These are phyloP conservation scores for Zaprionus tsacasi DNA, from an alignment of 1,140 invertebrate genomes.

Conservation along the genomic window DNA sequence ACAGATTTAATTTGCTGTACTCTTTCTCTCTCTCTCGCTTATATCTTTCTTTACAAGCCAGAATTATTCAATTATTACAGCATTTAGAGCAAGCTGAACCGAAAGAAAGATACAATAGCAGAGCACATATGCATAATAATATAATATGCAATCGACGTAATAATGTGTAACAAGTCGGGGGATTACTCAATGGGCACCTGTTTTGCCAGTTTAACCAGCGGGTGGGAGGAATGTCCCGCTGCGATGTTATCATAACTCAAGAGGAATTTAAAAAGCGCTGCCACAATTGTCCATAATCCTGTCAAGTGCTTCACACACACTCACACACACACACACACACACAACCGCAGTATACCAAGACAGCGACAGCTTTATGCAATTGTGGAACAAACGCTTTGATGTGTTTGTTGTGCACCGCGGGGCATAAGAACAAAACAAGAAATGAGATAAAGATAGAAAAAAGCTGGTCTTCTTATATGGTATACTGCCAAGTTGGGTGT, in stretches of 20 bases:
- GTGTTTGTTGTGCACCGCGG: slow-evolving; percentile 37
- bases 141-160: background rate
- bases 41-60: no score
- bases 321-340: background rate
- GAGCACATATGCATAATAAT: background rate
- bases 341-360: background rate
- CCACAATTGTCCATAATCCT: slow-evolving; percentile 2
- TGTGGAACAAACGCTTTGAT: slow-evolving; percentile 43
- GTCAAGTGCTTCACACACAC: slow-evolving; percentile 19
- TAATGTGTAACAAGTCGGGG: slow-evolving; percentile 7
- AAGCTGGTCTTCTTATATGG: background rate
- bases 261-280: background rate
- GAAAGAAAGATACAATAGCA: background rate
- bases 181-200: slow-evolving; percentile 10
- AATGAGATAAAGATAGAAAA: background rate
- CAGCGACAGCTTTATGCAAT: slow-evolving; percentile 62
- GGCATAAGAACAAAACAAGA: slow-evolving; percentile 9
- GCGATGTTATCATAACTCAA: slow-evolving; percentile 22
- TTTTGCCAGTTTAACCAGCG: background rate
- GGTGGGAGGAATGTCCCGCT: background rate
- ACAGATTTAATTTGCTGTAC: no score
- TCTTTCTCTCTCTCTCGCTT: background rate
- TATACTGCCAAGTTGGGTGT: background rate
- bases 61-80: slow-evolving; percentile 2
- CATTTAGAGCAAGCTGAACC: background rate